phyloP scores from a whole-genome alignment of 2,797 vertebrate genomes.

The Chaenodraco wilsoni region DNA sequence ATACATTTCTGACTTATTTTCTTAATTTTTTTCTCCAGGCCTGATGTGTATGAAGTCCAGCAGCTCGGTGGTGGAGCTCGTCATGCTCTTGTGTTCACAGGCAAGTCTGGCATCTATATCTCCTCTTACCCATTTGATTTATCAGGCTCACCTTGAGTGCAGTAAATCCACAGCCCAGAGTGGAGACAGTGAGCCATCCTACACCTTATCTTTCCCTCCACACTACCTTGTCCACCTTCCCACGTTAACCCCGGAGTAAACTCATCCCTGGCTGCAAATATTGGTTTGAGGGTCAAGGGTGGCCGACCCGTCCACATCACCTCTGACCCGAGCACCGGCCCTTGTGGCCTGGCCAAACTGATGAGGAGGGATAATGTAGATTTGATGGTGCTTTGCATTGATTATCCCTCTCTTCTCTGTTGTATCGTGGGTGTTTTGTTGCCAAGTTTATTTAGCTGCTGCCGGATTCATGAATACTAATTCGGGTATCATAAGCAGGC shows the following conservation, averaged over 20 bases:
- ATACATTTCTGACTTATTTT: conserved; percentile 19
- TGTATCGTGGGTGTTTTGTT: conserved; percentile 88
- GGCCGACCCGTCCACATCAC: conserved; percentile 90
- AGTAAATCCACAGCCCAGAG: conserved; percentile 63
- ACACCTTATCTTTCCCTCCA: conserved; percentile 70
- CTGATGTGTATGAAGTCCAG: conserved; percentile 98
- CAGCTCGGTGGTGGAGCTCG: conserved; percentile 98
- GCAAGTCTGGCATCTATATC: conserved; percentile 83
- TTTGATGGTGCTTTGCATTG: conserved; percentile 97
- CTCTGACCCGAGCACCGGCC: conserved; percentile 88
- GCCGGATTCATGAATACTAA: conserved; percentile 98
- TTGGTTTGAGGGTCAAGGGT: conserved; percentile 94
- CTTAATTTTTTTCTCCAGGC: conserved; percentile 78
- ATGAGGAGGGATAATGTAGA: conserved; percentile 97
- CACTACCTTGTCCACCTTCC: conserved; percentile 49
- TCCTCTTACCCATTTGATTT: conserved; percentile 63
- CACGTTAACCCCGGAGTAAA: conserved; percentile 54
- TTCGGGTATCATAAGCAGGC: conserved; percentile 91
- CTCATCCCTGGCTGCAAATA: conserved; percentile 82
- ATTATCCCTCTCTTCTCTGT: conserved; percentile 82
- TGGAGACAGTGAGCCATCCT: conserved; percentile 43
- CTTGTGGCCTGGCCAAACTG: conserved; percentile 86
- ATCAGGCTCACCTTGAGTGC: conserved; percentile 71
- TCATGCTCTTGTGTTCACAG: conserved; percentile 99
- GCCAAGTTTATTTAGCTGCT: conserved; percentile 97